Conservation (phyloP, 2,113 vertebrate species). For the Carollia perspicillata region DNA sequence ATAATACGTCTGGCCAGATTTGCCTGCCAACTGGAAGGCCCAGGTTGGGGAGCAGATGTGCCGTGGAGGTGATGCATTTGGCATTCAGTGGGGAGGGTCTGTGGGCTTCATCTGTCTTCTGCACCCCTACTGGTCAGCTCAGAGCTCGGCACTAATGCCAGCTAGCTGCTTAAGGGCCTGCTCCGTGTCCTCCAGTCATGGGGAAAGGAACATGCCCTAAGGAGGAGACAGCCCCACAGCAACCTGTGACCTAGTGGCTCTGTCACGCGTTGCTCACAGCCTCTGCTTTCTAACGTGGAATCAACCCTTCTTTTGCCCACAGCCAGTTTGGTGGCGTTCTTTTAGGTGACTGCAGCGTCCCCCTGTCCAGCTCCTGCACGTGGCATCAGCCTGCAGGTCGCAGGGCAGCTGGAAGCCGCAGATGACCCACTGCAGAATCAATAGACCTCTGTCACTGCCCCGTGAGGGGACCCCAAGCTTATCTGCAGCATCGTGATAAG, state of each 20-base stretch:
- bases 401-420: conserved; percentile 41
- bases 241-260: not conserved
- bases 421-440: conserved; percentile 65
- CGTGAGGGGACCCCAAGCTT: conserved; percentile 53
- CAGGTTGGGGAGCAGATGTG: conserved; percentile 78
- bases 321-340: not conserved
- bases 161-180: conserved; percentile 66
- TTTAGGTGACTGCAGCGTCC: not conserved
- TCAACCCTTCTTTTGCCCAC: not conserved
- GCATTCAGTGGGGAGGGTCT: conserved; percentile 69
- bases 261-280: not conserved
- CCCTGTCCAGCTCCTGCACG: not conserved
- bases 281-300: not conserved
- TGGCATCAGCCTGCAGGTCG: not conserved
- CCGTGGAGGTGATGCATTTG: conserved; percentile 69
- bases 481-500: conserved; percentile 74
- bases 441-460: conserved; percentile 53
- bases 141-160: conserved; percentile 38
- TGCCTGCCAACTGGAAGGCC: conserved; percentile 75
- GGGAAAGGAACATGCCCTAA: not conserved
- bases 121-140: conserved; percentile 71
- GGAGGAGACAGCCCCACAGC: not conserved
- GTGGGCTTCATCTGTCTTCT: conserved; percentile 70
- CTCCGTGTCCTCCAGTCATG: not conserved
- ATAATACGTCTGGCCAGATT: conserved; percentile 75